Evolutionary conservation across 2,797 vertebrate genomes (phyloP).

Genomic region (Epinephelus awoara): DNA sequence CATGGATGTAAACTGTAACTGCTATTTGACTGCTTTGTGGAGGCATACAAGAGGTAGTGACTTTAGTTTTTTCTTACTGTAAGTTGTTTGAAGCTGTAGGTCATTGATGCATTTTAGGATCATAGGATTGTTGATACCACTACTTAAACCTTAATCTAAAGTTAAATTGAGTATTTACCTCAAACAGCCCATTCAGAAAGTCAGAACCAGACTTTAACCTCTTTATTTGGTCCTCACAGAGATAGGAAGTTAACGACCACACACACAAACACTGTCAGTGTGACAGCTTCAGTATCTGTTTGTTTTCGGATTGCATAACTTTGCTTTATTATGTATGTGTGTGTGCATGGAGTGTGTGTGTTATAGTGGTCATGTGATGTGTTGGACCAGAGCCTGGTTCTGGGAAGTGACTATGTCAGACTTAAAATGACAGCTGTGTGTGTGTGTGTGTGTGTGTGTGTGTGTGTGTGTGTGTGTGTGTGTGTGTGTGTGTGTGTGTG

Average conservation of each 20-base stretch:
- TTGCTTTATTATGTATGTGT: neutral
- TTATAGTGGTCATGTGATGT: slow-evolving; percentile 4
- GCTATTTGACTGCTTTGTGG: too few relatives aligned
- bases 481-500: neutral
- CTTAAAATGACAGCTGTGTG: neutral
- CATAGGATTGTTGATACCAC: too few relatives aligned
- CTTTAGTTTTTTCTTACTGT: too few relatives aligned
- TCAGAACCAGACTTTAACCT: neutral
- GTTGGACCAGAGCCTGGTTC: slow-evolving; percentile 19
- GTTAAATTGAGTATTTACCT: neutral
- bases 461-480: neutral
- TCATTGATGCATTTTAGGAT: too few relatives aligned
- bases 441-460: neutral
- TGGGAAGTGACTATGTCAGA: slow-evolving; percentile 16
- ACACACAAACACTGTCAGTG: neutral
- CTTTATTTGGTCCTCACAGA: neutral
- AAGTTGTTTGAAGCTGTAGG: too few relatives aligned
- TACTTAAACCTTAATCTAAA: neutral
- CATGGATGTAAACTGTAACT: too few relatives aligned
- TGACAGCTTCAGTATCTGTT: neutral
- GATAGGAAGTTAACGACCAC: neutral
- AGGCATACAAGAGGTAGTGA: too few relatives aligned
- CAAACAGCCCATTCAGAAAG: neutral
- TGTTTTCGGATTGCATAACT: slow-evolving; percentile 6
- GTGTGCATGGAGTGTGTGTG: slow-evolving; percentile 6